Conservation (phyloP, 2,113 vertebrate genomes). For the Ondatra zibethicus region DNA sequence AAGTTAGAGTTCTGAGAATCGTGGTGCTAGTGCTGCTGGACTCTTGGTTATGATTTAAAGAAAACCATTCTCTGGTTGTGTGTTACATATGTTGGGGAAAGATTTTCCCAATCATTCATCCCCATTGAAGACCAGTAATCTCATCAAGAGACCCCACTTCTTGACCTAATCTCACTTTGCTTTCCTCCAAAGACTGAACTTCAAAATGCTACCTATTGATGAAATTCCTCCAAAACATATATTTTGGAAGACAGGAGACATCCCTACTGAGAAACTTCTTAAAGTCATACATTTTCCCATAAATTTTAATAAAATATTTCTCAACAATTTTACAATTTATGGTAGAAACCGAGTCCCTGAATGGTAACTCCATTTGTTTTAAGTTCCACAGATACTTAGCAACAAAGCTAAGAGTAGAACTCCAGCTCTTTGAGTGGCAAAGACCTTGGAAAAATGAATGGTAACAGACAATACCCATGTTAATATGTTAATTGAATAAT, state of each 20-base stretch:
- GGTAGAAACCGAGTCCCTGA: not conserved
- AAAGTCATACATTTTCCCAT: not conserved
- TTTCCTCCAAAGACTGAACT: not conserved
- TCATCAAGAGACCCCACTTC: not conserved
- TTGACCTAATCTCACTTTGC: not conserved
- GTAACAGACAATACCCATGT: not conserved
- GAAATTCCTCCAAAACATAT: not conserved
- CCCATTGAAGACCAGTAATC: not conserved
- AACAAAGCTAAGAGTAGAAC: not conserved
- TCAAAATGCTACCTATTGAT: not conserved
- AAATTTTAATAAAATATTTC: not conserved
- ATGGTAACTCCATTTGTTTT: not conserved
- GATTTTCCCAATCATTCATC: not conserved
- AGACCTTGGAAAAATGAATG: conserved; percentile 25
- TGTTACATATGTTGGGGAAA: not conserved
- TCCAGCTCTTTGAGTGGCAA: not conserved
- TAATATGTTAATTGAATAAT: not conserved
- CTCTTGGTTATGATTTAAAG: not conserved
- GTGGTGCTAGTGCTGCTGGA: not conserved
- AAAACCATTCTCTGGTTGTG: not conserved
- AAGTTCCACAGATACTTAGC: not conserved
- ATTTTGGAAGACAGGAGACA: not conserved
- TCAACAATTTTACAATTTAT: not conserved
- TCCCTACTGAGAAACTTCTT: not conserved
- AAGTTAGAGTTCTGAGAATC: not conserved